These are phyloP conservation scores for Achroia grisella DNA, from an alignment of 1,140 invertebrate genomes.

Conservation along the genomic window DNA sequence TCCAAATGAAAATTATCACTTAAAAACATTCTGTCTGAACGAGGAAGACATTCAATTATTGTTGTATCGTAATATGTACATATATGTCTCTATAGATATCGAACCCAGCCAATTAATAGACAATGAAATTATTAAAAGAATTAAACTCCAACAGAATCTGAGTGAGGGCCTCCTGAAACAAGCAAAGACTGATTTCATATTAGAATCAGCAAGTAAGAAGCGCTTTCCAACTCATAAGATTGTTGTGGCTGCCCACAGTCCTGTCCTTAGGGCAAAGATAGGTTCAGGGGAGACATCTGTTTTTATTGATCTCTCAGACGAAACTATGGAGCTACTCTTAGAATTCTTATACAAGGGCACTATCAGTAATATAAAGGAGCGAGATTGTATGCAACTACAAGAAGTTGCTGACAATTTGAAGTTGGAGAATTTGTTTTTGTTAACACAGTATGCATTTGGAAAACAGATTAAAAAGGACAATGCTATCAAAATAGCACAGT, in stretches of 20 bases:
- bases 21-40: slow-evolving; percentile 37
- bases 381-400: slow-evolving; percentile 27
- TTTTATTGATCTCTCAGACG: slow-evolving; percentile 32
- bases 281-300: slow-evolving; percentile 19
- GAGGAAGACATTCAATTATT: slow-evolving; percentile 11
- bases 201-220: slow-evolving; percentile 29
- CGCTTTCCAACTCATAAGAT: slow-evolving; percentile 41
- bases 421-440: slow-evolving; percentile 26
- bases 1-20: slow-evolving; percentile 29
- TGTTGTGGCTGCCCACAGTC: slow-evolving; percentile 39
- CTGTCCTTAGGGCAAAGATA: slow-evolving; percentile 29
- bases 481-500: slow-evolving; percentile 38
- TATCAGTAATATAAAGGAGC: slow-evolving; percentile 30
- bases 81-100: slow-evolving; percentile 34
- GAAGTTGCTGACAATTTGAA: slow-evolving; percentile 38
- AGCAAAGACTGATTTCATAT: slow-evolving; percentile 34
- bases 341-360: slow-evolving; percentile 46
- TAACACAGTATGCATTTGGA: slow-evolving; percentile 24
- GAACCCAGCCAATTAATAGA: slow-evolving; percentile 19
- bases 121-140: slow-evolving; percentile 24
- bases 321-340: slow-evolving; percentile 37
- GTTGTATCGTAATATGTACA: slow-evolving; percentile 18
- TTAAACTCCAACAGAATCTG: slow-evolving; percentile 36
- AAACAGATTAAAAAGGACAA: slow-evolving; percentile 37
- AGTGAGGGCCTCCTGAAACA: slow-evolving; percentile 23